Evolutionary conservation across 1,140 invertebrate genomes (phyloP), one percentile per base, ranked within the genome.

Genomic region (Colletes latitarsis): DNA sequence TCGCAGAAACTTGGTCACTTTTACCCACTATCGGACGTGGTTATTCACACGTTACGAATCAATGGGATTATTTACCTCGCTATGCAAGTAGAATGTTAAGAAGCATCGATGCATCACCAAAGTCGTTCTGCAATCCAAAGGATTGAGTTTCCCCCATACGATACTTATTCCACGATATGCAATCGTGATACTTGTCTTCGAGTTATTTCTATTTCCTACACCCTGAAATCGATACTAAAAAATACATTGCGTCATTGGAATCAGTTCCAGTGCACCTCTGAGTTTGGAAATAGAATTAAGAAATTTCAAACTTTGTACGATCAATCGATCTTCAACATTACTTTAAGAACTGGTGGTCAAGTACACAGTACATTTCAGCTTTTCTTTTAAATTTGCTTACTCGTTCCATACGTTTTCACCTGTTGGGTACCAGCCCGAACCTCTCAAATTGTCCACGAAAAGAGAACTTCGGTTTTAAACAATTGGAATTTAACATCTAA

Each of bases 201-300:
- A 55, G 77, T 73, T 64, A 57, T 77, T 77, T 77, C 21, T 62
- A 70, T 64, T 78, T 78, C 77, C 60, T 78, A 21, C 46, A 15
- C 60, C 19, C n/a, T 72, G 69, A 78, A 78, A 78, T 19, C 17
- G 77, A 78, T 78, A 72, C 39, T 57, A 63, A 78, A 55, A n/a
- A 46, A 43, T 68, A 30, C 21, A 41, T 78, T 39, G 60, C 60
- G 41, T 46, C 19, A 49, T 64, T 10, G 46, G n/a, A 19, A 4
- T 6, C 3, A 5, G 46, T 66, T n/a, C 41, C n/a, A 12, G 39
- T 6, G 6, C 3, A 4, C 6, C 39, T 63, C 14, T 41, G 43
- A 41, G 2, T 30, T 14, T 55, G 15, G 3, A 4, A 6, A 55
- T 17, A 55, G 4, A 49, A 3, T 49, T 49, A 49, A 12, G 10